Base-by-base conservation (phyloP, 1,140 invertebrate species). In the Amyelois transitella region DNA sequence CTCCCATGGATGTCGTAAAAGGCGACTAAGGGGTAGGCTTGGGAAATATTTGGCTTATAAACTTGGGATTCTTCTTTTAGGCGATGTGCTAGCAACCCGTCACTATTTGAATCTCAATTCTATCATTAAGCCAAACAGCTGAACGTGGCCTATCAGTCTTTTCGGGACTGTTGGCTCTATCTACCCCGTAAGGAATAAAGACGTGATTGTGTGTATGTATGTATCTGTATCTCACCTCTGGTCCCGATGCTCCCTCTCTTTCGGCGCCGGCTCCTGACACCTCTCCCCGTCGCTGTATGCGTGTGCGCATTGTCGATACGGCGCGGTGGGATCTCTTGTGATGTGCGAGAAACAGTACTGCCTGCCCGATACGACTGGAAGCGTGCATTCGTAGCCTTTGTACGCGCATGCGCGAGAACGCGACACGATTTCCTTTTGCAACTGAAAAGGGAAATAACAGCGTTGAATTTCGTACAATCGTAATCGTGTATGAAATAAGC, bases 391-490 rank as follows among this genome's bases (percentile, higher is more conserved):
- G 57, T 87, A 87, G 5, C 70, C 64, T 6, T 68, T 66, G 64
- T 84, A 66, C 0, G 72, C 75, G 51, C 88, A 88, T 0, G 57
- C 57, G 0, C 76, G 70, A 0, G 77, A 74, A 0, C 81, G 71
- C 0, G 75, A 77, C 1, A 81, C 77, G 20, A 89, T 88, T 53
- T 89, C 86, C 48, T 85, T 75, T 58, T 88, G 79, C 0, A 88
- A 21, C 84, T 88, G 69, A 8, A 62, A 64, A 48, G 8, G 14
- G 2, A 38, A 2, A 8, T 5, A 5, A 28, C 25, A 28, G 25
- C 10, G 25, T 28, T 6, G n/a, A n/a, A n/a, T n/a, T n/a, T n/a
- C n/a, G n/a, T n/a, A n/a, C n/a, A n/a, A n/a, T n/a, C n/a, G n/a
- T n/a, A n/a, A n/a, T n/a, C n/a, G n/a, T n/a, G n/a, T n/a, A n/a